Conservation (phyloP, 2,797 vertebrate genomes). For the Cichlasoma orientale region DNA sequence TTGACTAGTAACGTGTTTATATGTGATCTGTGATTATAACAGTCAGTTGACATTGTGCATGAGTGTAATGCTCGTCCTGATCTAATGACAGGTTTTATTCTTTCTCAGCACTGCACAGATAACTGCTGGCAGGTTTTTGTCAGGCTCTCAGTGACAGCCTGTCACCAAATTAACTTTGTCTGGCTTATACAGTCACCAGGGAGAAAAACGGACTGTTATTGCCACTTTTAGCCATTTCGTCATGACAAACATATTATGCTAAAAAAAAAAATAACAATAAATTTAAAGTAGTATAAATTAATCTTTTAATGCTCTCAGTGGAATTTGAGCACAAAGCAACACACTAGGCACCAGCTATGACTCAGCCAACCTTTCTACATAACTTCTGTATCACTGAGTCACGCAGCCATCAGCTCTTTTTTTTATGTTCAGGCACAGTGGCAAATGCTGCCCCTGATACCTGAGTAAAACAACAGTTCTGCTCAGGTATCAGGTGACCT, state of each 20-base stretch:
- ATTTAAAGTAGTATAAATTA: background rate
- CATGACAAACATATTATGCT: background rate
- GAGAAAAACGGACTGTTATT: background rate
- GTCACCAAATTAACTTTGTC: background rate
- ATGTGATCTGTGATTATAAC: background rate
- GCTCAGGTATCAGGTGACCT: background rate
- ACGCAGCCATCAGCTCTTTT: accelerated
- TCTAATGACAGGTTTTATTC: slow-evolving; percentile 5
- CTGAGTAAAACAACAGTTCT: background rate
- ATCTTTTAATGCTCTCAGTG: background rate
- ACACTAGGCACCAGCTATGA: background rate
- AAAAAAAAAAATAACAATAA: background rate
- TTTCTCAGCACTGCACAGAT: background rate
- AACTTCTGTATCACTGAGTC: background rate
- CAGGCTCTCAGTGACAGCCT: slow-evolving; percentile 2
- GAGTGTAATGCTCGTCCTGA: background rate
- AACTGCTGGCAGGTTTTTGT: slow-evolving; percentile 16
- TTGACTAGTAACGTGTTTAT: background rate
- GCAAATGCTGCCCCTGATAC: background rate
- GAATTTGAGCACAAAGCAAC: background rate
- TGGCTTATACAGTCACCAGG: background rate
- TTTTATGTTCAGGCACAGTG: background rate
- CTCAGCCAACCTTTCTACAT: background rate
- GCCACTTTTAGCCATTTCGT: background rate
- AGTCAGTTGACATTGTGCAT: slow-evolving; percentile 1